Conservation (phyloP, 2,888 invertebrate genomes). For the Acanthosepion esculentum region DNA sequence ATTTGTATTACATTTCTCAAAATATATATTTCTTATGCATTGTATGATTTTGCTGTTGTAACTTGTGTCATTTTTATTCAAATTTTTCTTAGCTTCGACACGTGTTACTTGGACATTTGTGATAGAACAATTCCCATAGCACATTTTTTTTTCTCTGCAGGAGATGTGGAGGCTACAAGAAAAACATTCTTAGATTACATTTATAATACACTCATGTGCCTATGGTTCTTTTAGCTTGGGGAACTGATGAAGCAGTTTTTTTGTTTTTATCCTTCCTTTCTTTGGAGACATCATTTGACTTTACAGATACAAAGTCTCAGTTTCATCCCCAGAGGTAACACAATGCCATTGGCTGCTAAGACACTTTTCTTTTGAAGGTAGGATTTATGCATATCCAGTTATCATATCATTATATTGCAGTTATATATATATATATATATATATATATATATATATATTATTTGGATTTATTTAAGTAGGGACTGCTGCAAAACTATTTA, state of each 20-base stretch:
- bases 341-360: neutral
- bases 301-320: neutral
- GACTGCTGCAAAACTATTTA: too few species aligned
- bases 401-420: neutral
- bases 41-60: neutral
- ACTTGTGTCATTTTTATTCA: neutral
- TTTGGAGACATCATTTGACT: neutral
- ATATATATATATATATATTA: neutral
- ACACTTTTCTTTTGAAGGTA: neutral
- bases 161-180: neutral
- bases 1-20: too few species aligned
- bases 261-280: neutral
- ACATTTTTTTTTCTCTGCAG: constrained; percentile 4
- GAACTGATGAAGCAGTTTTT: neutral
- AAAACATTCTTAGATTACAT: neutral
- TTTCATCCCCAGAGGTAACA: neutral
- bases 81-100: neutral
- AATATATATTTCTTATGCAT: neutral
- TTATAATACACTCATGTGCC: constrained; percentile 9
- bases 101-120: neutral
- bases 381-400: neutral
- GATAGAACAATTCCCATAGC: neutral
- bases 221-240: neutral
- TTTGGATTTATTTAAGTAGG: too few species aligned
- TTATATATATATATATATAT: neutral